Evolutionary conservation across 1,140 invertebrate species (phyloP), one percentile per base, ranked within the genome.

Genomic region (Oreohelix idahoensis): DNA sequence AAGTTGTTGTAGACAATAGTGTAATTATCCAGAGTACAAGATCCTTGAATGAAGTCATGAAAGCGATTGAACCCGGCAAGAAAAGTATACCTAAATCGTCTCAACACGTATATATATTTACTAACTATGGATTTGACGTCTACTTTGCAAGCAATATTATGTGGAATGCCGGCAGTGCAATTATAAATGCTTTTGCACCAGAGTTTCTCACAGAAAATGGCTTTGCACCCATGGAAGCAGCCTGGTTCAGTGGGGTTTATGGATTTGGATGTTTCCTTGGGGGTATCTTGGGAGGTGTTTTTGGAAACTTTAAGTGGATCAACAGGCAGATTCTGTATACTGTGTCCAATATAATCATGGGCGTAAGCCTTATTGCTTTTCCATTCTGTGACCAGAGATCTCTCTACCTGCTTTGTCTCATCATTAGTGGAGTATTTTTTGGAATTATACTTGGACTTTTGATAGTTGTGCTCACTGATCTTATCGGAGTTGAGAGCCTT

Each of bases 81-180:
- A 45, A 39, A 49, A 36, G 1, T 32, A 38, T 49, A 49, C 80
- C 80, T 1, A 82, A 82, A 11, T 73, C 80, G 1, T 51, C 80
- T 29, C 71, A 83, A 66, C 84, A 88, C 74, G 78, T 86, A 53
- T 76, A 69, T 45, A 81, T 89, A 32, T 86, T 91, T 32, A 84
- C 84, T 58, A 84, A 88, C 76, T 51, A 87, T n/a, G 81, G 85
- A 58, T 91, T 91, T 77, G 71, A 88, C 39, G 82, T 91, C 5
- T 91, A 88, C 74, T 89, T 88, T 81, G 26, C 89, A 45, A 90
- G 88, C 39, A 90, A 90, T 66, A 86, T 90, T 11, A 79, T 90
- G 53, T 91, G 90, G 90, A 91, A 91, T 83, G 85, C 88, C 35
- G 88, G 86, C 8, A 79, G 76, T 26, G 81, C 80, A 15, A 87